Conservation (phyloP, 2,797 vertebrate species). For the Falco columbarius region DNA sequence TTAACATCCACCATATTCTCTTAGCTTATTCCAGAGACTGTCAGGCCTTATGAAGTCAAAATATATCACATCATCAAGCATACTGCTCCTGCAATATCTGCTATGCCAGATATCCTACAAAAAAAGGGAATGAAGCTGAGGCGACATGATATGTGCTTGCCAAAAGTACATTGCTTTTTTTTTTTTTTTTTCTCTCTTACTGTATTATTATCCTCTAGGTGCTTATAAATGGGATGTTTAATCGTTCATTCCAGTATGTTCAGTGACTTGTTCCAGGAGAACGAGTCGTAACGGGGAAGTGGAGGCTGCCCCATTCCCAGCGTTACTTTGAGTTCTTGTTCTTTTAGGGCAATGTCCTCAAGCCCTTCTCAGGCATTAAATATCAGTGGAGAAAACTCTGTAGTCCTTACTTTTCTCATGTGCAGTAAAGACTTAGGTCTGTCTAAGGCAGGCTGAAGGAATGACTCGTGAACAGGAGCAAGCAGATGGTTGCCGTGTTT, state of each 20-base stretch:
- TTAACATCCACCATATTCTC: not conserved
- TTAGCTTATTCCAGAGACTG: not conserved
- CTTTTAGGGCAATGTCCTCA: not conserved
- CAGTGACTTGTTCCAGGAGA: not conserved
- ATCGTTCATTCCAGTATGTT: not conserved
- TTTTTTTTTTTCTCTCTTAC: not conserved
- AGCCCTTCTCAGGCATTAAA: not conserved
- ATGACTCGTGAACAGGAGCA: not conserved
- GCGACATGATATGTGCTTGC: not conserved
- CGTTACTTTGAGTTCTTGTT: not conserved
- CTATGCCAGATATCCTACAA: not conserved
- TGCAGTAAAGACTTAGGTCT: not conserved
- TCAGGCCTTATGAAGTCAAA: not conserved
- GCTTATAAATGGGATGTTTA: not conserved
- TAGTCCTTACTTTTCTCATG: not conserved
- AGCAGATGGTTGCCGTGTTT: not conserved
- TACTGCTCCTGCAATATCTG: not conserved
- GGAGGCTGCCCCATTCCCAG: not conserved
- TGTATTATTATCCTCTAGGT: not conserved
- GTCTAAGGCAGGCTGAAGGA: not conserved
- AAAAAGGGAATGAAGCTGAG: not conserved
- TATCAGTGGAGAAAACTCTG: not conserved
- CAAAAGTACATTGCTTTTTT: not conserved
- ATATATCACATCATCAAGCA: not conserved
- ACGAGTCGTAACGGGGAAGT: fast-evolving